Percentiles rank a stretch among this genome's conserved stretches.
These are phyloP conservation scores for Empidonax alnorum DNA, from an alignment of 2,113 vertebrate genomes.

Conservation along the genomic window DNA sequence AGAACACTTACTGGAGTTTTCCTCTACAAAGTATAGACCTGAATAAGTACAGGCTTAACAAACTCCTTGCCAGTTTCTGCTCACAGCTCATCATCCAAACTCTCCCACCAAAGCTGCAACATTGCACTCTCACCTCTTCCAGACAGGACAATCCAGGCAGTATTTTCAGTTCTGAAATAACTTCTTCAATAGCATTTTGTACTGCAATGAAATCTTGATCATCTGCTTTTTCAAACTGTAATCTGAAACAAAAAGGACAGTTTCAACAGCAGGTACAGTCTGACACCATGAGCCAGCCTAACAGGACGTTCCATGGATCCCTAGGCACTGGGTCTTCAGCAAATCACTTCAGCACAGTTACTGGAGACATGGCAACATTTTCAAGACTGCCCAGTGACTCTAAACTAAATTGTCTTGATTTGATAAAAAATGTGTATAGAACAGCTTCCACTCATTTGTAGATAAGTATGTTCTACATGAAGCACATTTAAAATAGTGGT, in stretches of 20 bases:
- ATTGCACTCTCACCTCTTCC: conserved; percentile 76
- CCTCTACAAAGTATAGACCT: not conserved
- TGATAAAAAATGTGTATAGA: not conserved
- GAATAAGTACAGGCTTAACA: not conserved
- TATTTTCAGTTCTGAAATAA: conserved; percentile 83
- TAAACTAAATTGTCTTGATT: not conserved
- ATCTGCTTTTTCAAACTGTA: conserved; percentile 79
- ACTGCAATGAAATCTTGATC: conserved; percentile 82
- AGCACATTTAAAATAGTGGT: not conserved
- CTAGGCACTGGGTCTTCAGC: rapidly evolving
- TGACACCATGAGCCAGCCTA: rapidly evolving
- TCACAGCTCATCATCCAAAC: not conserved
- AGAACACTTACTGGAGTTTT: not conserved
- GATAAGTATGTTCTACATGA: not conserved
- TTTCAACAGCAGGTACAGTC: not conserved
- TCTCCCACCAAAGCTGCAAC: not conserved
- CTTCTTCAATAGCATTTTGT: conserved; percentile 83
- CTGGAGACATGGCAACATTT: not conserved
- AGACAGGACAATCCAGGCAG: conserved; percentile 69
- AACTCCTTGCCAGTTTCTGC: not conserved
- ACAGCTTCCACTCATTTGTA: not conserved
- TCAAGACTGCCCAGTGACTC: not conserved
- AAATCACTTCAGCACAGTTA: not conserved
- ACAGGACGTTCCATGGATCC: rapidly evolving
- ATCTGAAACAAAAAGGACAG: conserved; percentile 65